These are phyloP conservation scores for Opisthocomus hoazin DNA, from an alignment of 2,113 vertebrate genomes.

Conservation along the genomic window DNA sequence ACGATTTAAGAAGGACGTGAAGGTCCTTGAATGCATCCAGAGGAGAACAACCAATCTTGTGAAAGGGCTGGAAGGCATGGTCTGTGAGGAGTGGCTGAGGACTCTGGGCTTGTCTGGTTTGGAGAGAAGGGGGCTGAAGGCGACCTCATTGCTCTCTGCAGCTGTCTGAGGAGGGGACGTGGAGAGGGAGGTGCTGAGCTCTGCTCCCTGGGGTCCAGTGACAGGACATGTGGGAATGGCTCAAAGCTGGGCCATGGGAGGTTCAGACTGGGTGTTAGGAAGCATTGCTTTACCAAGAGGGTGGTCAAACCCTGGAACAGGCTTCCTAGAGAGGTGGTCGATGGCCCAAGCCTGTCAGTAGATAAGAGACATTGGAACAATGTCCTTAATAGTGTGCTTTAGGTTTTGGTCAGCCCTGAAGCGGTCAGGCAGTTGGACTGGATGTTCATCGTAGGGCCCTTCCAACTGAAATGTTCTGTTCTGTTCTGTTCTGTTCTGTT, in stretches of 20 bases:
- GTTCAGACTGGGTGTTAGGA: too few relatives aligned
- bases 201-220: too few relatives aligned
- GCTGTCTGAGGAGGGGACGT: background rate
- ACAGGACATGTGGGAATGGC: accelerated
- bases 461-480: background rate
- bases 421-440: background rate
- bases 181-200: background rate
- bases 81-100: background rate
- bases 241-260: background rate
- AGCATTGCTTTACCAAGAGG: background rate
- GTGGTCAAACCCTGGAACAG: background rate
- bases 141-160: background rate
- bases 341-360: background rate
- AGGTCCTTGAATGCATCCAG: background rate
- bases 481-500: background rate
- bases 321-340: background rate
- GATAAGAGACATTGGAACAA: background rate
- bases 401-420: background rate
- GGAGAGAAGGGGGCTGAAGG: background rate
- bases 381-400: background rate
- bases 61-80: background rate
- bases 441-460: background rate
- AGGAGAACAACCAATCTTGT: background rate
- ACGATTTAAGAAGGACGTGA: too few relatives aligned
- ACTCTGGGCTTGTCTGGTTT: background rate